Conservation (phyloP, 2,888 invertebrate species). For the Prosopocoilus inquinatus region DNA sequence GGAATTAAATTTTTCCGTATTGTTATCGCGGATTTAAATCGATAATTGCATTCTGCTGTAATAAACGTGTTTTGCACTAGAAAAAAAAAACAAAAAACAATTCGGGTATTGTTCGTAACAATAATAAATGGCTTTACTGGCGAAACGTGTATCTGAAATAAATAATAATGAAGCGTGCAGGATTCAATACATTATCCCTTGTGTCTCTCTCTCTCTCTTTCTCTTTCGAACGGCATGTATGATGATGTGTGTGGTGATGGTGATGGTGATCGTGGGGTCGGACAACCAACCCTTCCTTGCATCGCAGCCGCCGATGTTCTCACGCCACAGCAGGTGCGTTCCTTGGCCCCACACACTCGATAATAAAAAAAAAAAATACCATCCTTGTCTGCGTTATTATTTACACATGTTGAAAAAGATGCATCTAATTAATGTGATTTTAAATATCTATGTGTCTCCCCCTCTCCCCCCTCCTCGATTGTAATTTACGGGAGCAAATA, state of each 20-base stretch:
- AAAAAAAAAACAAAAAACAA: too few species aligned
- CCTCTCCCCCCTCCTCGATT: background rate
- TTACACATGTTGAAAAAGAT: background rate
- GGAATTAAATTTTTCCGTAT: too few species aligned
- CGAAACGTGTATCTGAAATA: slow-evolving; percentile 1
- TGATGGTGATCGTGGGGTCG: background rate
- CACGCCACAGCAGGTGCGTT: slow-evolving; percentile 30
- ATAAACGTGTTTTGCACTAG: too few species aligned
- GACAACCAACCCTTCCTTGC: slow-evolving; percentile 2
- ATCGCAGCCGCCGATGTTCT: slow-evolving; percentile 20
- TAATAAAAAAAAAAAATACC: background rate
- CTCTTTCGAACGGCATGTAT: background rate
- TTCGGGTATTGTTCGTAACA: background rate
- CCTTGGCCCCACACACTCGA: slow-evolving; percentile 24
- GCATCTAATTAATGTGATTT: background rate
- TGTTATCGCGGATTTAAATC: too few species aligned
- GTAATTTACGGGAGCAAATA: background rate
- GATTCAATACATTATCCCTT: background rate
- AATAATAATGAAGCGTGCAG: background rate
- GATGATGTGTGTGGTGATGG: background rate
- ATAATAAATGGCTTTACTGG: background rate
- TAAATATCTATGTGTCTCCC: background rate
- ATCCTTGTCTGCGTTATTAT: background rate
- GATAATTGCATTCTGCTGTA: too few species aligned
- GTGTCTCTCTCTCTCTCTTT: background rate